These are phyloP conservation scores for Catharus ustulatus DNA, from an alignment of 2,797 vertebrate genomes.

Conservation along the genomic window DNA sequence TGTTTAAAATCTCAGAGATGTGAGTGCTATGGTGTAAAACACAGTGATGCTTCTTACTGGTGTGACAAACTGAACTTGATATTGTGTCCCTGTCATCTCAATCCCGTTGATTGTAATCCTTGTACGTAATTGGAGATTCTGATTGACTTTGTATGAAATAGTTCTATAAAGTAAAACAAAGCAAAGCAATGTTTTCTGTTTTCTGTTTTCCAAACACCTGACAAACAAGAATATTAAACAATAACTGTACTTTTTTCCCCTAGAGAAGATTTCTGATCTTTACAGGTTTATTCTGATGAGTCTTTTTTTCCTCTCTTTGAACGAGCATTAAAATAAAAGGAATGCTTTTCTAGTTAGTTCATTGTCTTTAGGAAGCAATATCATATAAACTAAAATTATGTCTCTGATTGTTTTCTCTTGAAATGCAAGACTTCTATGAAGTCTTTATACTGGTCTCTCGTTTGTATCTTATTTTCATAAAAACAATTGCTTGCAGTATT, in stretches of 20 bases:
- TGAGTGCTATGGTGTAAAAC: not conserved
- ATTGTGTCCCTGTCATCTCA: not conserved
- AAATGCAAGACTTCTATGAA: not conserved
- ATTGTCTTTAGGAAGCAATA: not conserved
- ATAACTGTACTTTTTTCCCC: not conserved
- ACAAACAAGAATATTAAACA: not conserved
- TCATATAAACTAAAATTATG: not conserved
- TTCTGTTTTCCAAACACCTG: not conserved
- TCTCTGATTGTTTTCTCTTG: not conserved
- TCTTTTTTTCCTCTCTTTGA: not conserved
- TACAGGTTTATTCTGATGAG: not conserved
- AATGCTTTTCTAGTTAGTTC: not conserved
- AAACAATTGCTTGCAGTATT: not conserved
- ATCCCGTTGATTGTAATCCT: not conserved
- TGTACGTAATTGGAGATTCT: not conserved
- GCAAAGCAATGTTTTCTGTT: not conserved
- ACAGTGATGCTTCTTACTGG: not conserved
- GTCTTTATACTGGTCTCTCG: not conserved
- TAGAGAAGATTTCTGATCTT: not conserved
- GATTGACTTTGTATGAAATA: not conserved
- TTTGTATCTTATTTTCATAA: not conserved
- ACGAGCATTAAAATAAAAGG: not conserved
- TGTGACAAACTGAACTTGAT: not conserved
- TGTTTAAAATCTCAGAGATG: not conserved
- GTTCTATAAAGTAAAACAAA: not conserved